These are phyloP conservation scores for Brenthis daphne DNA, from an alignment of 2,888 invertebrate genomes.

Conservation along the genomic window DNA sequence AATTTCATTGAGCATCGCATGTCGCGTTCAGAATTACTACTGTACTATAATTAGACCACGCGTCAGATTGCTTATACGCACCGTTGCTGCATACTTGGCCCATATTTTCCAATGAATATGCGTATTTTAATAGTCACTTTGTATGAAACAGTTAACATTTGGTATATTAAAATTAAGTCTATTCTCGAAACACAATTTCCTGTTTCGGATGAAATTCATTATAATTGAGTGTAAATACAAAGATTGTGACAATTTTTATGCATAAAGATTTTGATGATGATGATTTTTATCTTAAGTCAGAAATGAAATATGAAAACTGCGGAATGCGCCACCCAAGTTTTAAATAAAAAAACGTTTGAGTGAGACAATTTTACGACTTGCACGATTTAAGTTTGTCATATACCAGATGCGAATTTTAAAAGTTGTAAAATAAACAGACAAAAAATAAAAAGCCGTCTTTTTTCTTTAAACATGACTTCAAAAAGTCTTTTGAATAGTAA, in stretches of 20 bases:
- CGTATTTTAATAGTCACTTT: constrained; percentile 32
- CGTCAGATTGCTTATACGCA: constrained; percentile 64
- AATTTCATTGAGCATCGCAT: constrained; percentile 55
- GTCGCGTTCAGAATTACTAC: constrained; percentile 55
- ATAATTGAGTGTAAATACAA: background rate
- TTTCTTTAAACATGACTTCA: too few relatives aligned
- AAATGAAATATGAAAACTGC: too few relatives aligned
- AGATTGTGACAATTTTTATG: background rate
- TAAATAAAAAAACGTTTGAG: constrained; percentile 34
- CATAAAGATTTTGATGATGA: too few relatives aligned
- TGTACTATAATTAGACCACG: constrained; percentile 64
- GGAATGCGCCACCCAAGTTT: constrained; percentile 13
- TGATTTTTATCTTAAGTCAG: too few relatives aligned
- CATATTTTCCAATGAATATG: constrained; percentile 50
- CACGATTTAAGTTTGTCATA: constrained; percentile 43
- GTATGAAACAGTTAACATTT: constrained; percentile 17
- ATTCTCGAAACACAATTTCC: constrained; percentile 11
- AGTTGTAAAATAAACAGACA: background rate
- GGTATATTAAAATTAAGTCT: constrained; percentile 9
- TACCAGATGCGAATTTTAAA: background rate
- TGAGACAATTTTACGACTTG: constrained; percentile 52
- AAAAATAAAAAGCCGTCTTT: too few relatives aligned
- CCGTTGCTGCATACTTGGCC: constrained; percentile 64
- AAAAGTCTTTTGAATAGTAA: too few relatives aligned
- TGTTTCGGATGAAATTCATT: constrained; percentile 12